Percentiles rank a stretch among this genome's conserved stretches.
phyloP scores from a whole-genome alignment of 1,140 invertebrate genomes.

The Aphaenogaster ashmeadi region DNA sequence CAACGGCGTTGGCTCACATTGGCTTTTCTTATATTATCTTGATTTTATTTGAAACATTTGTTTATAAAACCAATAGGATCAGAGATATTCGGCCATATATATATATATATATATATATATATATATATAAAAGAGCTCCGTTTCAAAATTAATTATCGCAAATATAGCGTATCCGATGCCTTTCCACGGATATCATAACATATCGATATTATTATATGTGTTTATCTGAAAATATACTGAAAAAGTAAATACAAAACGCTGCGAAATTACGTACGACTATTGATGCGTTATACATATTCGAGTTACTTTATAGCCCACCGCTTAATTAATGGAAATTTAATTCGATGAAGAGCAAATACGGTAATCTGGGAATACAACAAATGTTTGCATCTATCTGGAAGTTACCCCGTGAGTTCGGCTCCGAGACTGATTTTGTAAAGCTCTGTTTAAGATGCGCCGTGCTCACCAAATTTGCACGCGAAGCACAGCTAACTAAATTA shows the following conservation, averaged over 20 bases:
- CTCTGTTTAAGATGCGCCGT: background rate
- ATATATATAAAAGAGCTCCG: background rate
- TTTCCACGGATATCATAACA: background rate
- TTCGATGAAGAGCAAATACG: background rate
- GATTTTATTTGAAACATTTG: no score
- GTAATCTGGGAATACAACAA: background rate
- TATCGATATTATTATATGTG: background rate
- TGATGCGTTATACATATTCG: background rate
- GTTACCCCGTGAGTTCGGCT: background rate
- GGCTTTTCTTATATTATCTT: no score
- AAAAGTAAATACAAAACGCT: background rate
- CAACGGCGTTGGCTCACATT: no score
- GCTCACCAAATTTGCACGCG: background rate
- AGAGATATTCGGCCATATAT: no score
- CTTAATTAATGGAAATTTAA: constrained; percentile 26
- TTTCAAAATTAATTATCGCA: constrained; percentile 31
- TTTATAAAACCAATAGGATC: no score
- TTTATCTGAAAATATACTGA: background rate
- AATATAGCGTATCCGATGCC: background rate
- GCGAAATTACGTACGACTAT: background rate
- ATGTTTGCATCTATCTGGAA: background rate
- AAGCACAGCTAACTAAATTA: background rate
- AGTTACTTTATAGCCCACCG: background rate
- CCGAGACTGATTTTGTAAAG: constrained; percentile 1
- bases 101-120: no score